Evolutionary conservation across 2,113 vertebrate genomes (phyloP), one percentile per base, ranked within the genome.

Genomic region (Festucalex cinctus): DNA sequence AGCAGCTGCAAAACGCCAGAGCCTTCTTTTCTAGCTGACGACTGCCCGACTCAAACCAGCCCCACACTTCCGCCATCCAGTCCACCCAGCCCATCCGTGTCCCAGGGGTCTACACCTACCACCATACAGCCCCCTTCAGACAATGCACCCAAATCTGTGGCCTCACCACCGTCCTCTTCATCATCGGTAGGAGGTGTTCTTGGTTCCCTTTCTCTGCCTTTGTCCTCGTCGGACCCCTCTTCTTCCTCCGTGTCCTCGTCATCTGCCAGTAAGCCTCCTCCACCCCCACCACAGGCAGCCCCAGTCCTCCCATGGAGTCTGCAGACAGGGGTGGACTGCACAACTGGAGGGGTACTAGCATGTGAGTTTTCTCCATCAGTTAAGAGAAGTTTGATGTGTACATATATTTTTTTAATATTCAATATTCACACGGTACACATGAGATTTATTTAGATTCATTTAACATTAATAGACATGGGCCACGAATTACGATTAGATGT

Each of bases 1-100:
- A 95, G 95, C 79, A 95, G 94, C 78, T 95, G 94, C 49, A 96
- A 97, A 86, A 95, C 95, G 0, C 94, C 95, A 0, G 95, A 96
- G 16, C 90, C 93, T 7, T 92, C 91, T 20, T 96, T 95, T 73
- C 68, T 93, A 12, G 88, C 87, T 0, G 95, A 95, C 54, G 93
- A 94, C 16, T 82, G 88, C 75, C 83, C 89, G 0, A 67, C 73
- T 24, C 88, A 88, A 75, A 85, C 81, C 35, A 75, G 82, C 71
- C 76, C 85, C 53, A 51, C 76, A 6, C 83, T 57, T 24, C 81
- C 81, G 0, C 73, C 81, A 0, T 72, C 82, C 10, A 91, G 90
- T 70, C 90, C 90, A 0, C 81, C 86, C 17, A 70, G 60, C 60
- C 58, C 81, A 17, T 72, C 85, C 10, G 17, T 71, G 5, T 62